These are phyloP conservation scores for Mormyrops attenuatus DNA, from an alignment of 2,797 vertebrate species.

Conservation along the genomic window DNA sequence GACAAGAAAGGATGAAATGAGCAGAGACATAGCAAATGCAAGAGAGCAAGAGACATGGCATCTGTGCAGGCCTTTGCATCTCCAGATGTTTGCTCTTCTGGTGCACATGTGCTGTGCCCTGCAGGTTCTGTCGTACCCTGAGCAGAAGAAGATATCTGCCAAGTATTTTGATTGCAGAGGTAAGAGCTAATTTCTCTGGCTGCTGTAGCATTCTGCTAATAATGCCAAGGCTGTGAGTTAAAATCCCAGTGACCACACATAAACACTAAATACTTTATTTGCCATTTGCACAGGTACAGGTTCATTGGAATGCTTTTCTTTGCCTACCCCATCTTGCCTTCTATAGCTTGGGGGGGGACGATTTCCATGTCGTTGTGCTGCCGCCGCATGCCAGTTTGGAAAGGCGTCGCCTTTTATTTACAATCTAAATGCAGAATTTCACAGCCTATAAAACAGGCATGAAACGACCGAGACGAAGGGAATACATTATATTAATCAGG, in stretches of 20 bases:
- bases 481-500: neutral
- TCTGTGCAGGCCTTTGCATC: neutral
- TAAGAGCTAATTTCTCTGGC: neutral
- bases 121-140: neutral
- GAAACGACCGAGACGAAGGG: neutral
- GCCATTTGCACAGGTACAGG: too few species aligned
- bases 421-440: neutral
- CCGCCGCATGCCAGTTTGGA: neutral
- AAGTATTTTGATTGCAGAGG: neutral
- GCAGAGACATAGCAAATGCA: neutral
- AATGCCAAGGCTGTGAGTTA: too few species aligned
- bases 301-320: too few species aligned
- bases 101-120: neutral
- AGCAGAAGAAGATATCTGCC: neutral
- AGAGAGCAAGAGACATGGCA: neutral
- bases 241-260: too few species aligned
- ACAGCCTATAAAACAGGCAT: neutral
- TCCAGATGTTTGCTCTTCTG: neutral
- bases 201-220: neutral
- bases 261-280: too few species aligned
- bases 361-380: neutral
- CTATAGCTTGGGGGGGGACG: neutral
- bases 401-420: neutral
- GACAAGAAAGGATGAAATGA: neutral
- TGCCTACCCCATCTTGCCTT: too few species aligned